Base-by-base conservation (phyloP, 1,140 invertebrate species). In the Ceratina japonica region DNA sequence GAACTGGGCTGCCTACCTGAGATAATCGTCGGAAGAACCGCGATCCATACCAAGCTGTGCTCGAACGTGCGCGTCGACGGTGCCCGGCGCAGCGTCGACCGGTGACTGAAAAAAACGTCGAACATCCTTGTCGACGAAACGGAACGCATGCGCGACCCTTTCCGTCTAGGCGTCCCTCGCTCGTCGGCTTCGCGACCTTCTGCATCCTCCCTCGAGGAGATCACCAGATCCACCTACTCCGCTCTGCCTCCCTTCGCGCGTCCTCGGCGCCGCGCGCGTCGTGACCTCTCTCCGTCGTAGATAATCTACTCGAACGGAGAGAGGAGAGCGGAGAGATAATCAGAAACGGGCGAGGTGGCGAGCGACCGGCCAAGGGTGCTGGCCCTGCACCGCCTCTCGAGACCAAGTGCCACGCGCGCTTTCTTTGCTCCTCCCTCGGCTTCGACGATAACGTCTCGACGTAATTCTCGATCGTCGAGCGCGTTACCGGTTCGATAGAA, bases 41-140 rank as follows among this genome's bases (percentile, higher is more conserved):
- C 63, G 49, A 22, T 7, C 69, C 69, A 20, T 72, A 64, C 56
- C 73, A 49, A 31, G 54, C 64, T 75, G 10, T 7, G 72, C 78
- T 75, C 78, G 54, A 72, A 69, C 76, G 70, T 79, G 70, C 73
- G 63, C 77, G 79, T 84, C 90, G 89, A 89, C 88, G 88, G 82
- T 86, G 87, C 89, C 86, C 88, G 89, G 87, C 89, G 88, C 87
- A 91, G 83, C 89, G 89, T 91, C 90, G 87, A 91, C 91, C 90
- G 90, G 89, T 90, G 82, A 92, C 90, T 91, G 91, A 90, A 85
- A 87, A 87, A 89, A 90, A 90, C 89, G 88, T 90, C 89, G 90
- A 91, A 91, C 89, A 80, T 86, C 84, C 78, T 86, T 83, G 86
- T 73, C 83, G 84, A 81, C 65, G 52, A 22, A 65, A 65, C 63